Conservation (phyloP, 2,797 vertebrate species). For the Alectoris magna region DNA sequence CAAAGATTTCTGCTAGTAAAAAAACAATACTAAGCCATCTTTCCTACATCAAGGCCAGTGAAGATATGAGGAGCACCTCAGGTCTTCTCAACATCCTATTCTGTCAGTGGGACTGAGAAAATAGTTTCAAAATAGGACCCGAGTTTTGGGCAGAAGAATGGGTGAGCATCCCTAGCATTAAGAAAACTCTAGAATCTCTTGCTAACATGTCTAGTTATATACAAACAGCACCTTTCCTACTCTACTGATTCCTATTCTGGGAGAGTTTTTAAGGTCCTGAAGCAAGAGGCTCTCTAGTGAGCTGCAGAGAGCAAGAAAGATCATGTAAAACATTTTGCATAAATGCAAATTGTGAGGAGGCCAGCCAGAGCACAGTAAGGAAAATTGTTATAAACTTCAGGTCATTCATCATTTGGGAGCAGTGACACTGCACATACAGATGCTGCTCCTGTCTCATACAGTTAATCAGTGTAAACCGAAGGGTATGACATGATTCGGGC, state of each 20-base stretch:
- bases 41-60: not conserved
- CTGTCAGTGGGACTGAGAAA: not conserved
- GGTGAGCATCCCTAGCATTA: not conserved
- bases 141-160: not conserved
- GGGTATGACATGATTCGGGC: conserved; percentile 35
- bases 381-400: not conserved
- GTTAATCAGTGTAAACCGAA: conserved; percentile 49
- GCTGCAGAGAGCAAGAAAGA: not conserved
- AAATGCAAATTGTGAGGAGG: not conserved
- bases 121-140: not conserved
- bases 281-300: not conserved
- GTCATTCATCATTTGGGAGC: not conserved
- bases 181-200: not conserved
- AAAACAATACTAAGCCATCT: not conserved
- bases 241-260: not conserved
- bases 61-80: not conserved
- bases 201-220: not conserved
- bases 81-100: not conserved
- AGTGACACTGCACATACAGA: not conserved
- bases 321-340: conserved; percentile 4
- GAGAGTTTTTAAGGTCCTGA: not conserved
- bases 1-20: not conserved
- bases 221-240: not conserved
- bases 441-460: conserved; percentile 10
- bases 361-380: not conserved